Base-by-base conservation (phyloP, 2,113 vertebrate species). In the Enhydra lutris region DNA sequence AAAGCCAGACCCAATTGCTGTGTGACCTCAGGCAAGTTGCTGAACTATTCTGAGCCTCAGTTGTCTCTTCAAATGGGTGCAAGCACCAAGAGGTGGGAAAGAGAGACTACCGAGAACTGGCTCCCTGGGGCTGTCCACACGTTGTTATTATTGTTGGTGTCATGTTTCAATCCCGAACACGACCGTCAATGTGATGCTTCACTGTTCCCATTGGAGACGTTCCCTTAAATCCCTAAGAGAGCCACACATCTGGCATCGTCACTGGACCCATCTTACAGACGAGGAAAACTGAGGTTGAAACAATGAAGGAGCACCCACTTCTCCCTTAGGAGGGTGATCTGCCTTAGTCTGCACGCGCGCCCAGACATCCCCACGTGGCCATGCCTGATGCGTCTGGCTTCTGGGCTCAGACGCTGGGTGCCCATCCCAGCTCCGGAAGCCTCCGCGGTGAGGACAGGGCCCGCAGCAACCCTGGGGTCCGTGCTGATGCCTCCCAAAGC, bases 241-340 rank as follows among this genome's bases (percentile, higher is more conserved):
- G 34, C 71, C 34, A 20, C 55, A 8, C 29, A 3, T 0, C n/a
- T 36, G 74, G 83, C 57, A 2, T 0, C 7, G 13, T 39, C 7
- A 65, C 2, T 6, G 36, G 34, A 1, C 47, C 55, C 26, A 69
- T 34, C 76, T 61, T 17, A 69, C 0, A 47, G 52, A 34, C 39
- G 17, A 82, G 52, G 91, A 39, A 76, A 47, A 52, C 18, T 1
- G 39, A 42, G 14, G 69, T 15, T 1, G 47, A n/a, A 34, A 45
- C 0, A 5, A 21, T 0, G 1, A 29, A n/a, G 15, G 31, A 31
- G 14, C 3, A 1, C 42, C 18, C 13, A 0, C 47, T 21, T 36
- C 7, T 1, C 52, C n/a, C 4, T 26, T 1, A 8, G 6, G 14
- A 9, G 73, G 31, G 7, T 23, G 1, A 23, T 17, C 34, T 34